phyloP scores from a whole-genome alignment of 2,797 vertebrate genomes.

The Sarcoramphus papa region DNA sequence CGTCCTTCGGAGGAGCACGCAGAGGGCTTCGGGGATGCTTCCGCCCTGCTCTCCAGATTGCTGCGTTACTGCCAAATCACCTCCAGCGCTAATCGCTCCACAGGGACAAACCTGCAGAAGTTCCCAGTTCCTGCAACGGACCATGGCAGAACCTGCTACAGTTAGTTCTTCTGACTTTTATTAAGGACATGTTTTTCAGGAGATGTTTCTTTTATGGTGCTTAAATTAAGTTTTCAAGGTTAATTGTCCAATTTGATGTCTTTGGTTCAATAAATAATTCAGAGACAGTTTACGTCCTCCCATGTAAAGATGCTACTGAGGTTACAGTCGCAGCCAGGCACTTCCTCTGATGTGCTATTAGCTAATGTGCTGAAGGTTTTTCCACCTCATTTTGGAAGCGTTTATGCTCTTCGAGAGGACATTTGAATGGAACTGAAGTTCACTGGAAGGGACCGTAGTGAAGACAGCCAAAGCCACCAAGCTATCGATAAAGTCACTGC shows the following conservation, averaged over 20 bases:
- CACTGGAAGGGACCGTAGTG: background rate
- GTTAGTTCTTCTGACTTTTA: constrained; percentile 34
- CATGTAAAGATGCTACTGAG: constrained; percentile 46
- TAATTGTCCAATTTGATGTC: constrained; percentile 64
- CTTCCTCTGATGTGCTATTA: constrained; percentile 56
- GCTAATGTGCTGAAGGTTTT: constrained; percentile 54
- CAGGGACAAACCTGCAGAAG: background rate
- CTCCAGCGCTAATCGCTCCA: background rate
- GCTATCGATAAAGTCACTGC: background rate
- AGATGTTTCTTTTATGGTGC: constrained; percentile 36
- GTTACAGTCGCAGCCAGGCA: constrained; percentile 19
- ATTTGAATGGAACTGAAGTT: constrained; percentile 27
- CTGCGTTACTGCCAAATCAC: background rate
- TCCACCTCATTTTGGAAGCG: constrained; percentile 33
- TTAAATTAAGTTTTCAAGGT: constrained; percentile 68
- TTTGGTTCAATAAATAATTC: constrained; percentile 66
- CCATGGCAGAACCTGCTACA: background rate
- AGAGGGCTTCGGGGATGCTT: background rate
- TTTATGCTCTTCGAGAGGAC: background rate
- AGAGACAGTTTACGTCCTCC: constrained; percentile 39
- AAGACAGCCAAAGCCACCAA: constrained; percentile 45
- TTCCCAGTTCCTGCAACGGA: background rate
- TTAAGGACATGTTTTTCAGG: background rate
- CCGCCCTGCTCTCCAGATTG: background rate
- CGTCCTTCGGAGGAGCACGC: background rate